phyloP scores from a whole-genome alignment of 2,113 vertebrate species.

The Clupea harengus region DNA sequence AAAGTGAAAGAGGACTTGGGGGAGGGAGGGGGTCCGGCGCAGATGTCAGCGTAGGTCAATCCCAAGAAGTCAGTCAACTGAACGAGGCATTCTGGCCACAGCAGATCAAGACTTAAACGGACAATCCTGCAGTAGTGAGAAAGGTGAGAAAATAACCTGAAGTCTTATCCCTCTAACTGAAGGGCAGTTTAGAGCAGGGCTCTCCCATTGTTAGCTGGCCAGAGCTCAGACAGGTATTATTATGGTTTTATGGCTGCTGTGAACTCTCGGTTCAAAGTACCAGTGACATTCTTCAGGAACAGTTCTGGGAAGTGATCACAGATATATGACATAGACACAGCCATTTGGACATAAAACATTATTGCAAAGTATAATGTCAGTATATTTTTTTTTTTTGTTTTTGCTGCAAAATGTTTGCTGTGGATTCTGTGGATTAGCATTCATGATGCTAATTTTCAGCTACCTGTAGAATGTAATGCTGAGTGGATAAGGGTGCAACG shows the following conservation, averaged over 20 bases:
- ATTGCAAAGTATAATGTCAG: neutral
- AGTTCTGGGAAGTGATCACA: neutral
- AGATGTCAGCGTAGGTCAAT: conserved; percentile 3
- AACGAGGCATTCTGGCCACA: neutral
- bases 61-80: neutral
- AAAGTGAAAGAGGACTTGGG: conserved; percentile 4
- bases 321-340: neutral
- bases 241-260: conserved; percentile 21
- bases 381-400: too few relatives aligned
- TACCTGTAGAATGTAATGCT: neutral
- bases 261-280: conserved; percentile 19
- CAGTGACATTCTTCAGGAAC: neutral
- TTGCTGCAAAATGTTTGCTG: neutral
- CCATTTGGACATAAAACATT: neutral
- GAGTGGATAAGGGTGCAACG: neutral
- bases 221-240: neutral
- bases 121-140: neutral
- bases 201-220: neutral
- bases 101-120: neutral
- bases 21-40: conserved; percentile 10
- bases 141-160: neutral
- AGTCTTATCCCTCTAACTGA: neutral
- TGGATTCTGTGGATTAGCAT: neutral
- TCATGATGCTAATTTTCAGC: neutral
- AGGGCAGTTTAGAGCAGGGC: neutral